Conservation (phyloP, 2,888 invertebrate genomes). For the Leptopterna dolabrata region DNA sequence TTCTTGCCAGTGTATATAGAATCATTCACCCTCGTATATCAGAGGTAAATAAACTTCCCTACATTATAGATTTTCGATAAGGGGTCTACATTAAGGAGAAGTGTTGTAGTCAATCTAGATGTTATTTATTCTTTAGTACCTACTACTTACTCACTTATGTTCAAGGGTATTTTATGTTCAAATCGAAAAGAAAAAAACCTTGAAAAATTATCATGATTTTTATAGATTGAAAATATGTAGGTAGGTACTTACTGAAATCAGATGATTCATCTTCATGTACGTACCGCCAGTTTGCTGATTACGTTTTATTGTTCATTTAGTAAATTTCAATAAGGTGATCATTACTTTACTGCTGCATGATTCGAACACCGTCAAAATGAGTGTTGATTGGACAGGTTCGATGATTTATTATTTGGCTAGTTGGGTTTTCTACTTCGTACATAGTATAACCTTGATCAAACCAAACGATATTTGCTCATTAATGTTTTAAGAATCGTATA, state of each 20-base stretch:
- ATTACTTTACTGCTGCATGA: too few relatives aligned
- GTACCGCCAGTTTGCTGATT: too few relatives aligned
- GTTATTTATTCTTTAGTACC: not conserved
- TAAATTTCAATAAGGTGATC: too few relatives aligned
- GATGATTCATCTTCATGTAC: too few relatives aligned
- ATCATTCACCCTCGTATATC: not conserved
- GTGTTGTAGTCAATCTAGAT: not conserved
- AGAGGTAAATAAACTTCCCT: not conserved
- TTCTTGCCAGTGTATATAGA: not conserved
- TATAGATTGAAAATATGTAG: too few relatives aligned
- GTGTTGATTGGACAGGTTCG: too few relatives aligned
- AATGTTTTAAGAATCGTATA: not conserved
- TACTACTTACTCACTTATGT: not conserved
- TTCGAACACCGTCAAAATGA: too few relatives aligned
- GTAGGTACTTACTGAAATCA: too few relatives aligned
- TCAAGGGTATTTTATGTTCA: not conserved
- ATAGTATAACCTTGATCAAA: not conserved
- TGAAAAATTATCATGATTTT: too few relatives aligned
- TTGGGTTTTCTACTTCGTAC: too few relatives aligned
- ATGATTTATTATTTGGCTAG: too few relatives aligned
- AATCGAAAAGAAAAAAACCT: not conserved
- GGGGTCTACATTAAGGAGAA: not conserved
- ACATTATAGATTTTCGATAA: not conserved
- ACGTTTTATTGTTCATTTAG: too few relatives aligned
- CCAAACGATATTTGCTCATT: not conserved